These are phyloP conservation scores for Aleiodes alternator DNA, from an alignment of 2,888 invertebrate species.

Conservation along the genomic window DNA sequence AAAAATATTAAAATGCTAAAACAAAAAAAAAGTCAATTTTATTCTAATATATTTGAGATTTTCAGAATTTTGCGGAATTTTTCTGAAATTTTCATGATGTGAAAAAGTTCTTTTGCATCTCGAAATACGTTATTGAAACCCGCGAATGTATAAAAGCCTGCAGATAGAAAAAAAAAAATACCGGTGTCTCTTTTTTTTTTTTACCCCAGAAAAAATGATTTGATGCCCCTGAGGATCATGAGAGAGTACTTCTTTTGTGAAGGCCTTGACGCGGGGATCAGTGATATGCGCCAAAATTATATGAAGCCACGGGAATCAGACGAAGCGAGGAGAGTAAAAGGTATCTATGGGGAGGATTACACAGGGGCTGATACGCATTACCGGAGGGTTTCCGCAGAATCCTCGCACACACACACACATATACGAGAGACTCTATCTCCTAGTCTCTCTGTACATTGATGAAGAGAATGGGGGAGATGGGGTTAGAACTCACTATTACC, in stretches of 20 bases:
- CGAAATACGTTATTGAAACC: slow-evolving; percentile 3
- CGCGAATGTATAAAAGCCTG: not conserved
- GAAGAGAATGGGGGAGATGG: too few species aligned
- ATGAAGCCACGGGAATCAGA: slow-evolving; percentile 27
- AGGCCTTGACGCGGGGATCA: slow-evolving; percentile 27
- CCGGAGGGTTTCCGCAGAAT: slow-evolving; percentile 37
- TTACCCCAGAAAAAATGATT: not conserved
- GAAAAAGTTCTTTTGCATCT: not conserved
- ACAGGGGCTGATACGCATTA: slow-evolving; percentile 37
- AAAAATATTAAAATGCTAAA: slow-evolving; percentile 2
- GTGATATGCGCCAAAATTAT: slow-evolving; percentile 31
- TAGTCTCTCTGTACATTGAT: too few species aligned
- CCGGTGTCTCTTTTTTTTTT: not conserved
- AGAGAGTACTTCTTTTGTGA: slow-evolving; percentile 20
- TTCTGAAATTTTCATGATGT: too few species aligned
- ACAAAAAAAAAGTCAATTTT: too few species aligned
- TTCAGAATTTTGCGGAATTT: too few species aligned
- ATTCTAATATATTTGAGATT: too few species aligned
- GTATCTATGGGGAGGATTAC: slow-evolving; percentile 13
- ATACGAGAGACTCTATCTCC: not conserved
- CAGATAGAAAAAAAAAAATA: not conserved
- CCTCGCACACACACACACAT: not conserved
- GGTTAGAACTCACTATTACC: slow-evolving; percentile 39
- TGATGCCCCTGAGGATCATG: slow-evolving; percentile 28
- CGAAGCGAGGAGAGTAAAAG: not conserved